phyloP scores from a whole-genome alignment of 2,113 vertebrate genomes.

The Phasianus colchicus region DNA sequence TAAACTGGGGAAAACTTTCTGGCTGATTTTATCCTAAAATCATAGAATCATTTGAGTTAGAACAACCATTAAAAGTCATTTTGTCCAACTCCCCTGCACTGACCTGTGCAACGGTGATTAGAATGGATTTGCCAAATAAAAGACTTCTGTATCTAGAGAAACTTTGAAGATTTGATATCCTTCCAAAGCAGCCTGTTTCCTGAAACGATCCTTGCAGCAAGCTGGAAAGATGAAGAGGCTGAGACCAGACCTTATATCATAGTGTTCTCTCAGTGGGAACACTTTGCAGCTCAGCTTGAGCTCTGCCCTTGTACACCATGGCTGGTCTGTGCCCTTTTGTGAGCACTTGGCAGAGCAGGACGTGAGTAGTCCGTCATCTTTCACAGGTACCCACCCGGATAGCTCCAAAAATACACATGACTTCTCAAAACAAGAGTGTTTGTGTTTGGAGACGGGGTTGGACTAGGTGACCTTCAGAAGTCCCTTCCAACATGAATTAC shows the following conservation, averaged over 20 bases:
- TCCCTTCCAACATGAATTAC: not conserved
- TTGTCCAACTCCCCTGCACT: too few relatives aligned
- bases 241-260: not conserved
- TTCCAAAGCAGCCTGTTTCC: not conserved
- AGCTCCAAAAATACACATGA: not conserved
- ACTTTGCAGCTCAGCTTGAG: rapidly evolving
- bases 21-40: not conserved
- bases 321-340: not conserved
- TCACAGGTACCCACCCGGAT: not conserved
- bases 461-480: not conserved
- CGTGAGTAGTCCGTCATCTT: not conserved
- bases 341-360: not conserved
- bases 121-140: not conserved
- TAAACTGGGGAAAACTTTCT: not conserved
- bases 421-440: not conserved
- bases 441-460: not conserved
- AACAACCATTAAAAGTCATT: too few relatives aligned
- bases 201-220: not conserved
- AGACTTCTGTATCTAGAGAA: not conserved
- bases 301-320: rapidly evolving
- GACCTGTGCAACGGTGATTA: not conserved
- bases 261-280: rapidly evolving
- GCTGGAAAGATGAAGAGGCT: not conserved
- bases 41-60: too few relatives aligned
- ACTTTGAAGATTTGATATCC: not conserved